These are phyloP conservation scores for Leucoptera coffeella DNA, from an alignment of 2,888 invertebrate genomes.

Conservation along the genomic window DNA sequence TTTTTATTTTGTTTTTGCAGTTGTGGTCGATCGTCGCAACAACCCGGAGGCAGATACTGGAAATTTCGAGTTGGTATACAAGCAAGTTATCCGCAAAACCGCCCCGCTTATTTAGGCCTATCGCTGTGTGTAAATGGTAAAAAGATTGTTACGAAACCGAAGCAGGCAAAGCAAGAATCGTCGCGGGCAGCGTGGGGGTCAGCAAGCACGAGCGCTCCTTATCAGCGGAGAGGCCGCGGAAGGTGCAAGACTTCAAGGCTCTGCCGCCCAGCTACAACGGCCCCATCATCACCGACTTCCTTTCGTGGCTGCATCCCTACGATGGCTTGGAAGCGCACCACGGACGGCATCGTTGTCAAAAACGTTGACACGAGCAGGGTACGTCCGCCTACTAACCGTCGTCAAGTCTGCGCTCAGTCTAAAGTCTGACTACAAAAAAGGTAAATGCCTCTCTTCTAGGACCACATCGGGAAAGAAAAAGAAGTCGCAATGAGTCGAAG, in stretches of 20 bases:
- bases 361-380: too few relatives aligned
- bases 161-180: too few relatives aligned
- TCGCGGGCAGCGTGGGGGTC: too few relatives aligned
- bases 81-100: conserved; percentile 68
- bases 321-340: too few relatives aligned
- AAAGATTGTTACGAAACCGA: conserved; percentile 46
- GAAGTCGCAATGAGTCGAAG: conserved; percentile 13
- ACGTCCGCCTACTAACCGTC: too few relatives aligned
- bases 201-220: too few relatives aligned
- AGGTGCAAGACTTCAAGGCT: too few relatives aligned
- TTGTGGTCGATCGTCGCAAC: conserved; percentile 67
- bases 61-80: conserved; percentile 72
- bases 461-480: conserved; percentile 40
- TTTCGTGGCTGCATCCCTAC: conserved; percentile 58
- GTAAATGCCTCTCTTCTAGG: conserved; percentile 48
- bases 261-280: conserved; percentile 34
- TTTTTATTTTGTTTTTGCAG: conserved; percentile 34
- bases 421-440: too few relatives aligned
- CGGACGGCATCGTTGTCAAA: too few relatives aligned
- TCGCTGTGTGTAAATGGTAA: conserved; percentile 64
- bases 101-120: conserved; percentile 76
- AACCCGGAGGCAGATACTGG: conserved; percentile 75
- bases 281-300: conserved; percentile 62
- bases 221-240: too few relatives aligned
- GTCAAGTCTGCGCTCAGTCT: too few relatives aligned